Evolutionary conservation across 2,113 vertebrate genomes (phyloP).

Genomic region (Shinisaurus crocodilurus): DNA sequence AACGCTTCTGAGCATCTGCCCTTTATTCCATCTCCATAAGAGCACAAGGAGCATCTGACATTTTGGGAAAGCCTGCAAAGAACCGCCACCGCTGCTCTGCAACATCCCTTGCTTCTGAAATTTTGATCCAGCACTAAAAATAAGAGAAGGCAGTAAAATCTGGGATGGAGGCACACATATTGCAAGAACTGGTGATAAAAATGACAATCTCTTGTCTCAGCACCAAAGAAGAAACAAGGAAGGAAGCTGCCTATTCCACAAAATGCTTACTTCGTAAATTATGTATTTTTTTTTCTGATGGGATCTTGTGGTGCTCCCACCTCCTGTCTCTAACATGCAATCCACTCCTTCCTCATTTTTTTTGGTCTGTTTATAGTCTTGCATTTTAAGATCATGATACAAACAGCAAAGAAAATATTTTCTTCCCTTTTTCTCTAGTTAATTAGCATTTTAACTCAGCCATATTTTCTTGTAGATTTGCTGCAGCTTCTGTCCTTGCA

Average conservation of each 20-base stretch:
- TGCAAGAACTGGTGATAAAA: constrained; percentile 16
- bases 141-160: not conserved
- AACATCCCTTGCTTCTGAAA: not conserved
- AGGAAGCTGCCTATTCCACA: constrained; percentile 41
- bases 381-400: constrained; percentile 62
- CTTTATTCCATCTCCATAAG: not conserved
- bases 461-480: constrained; percentile 13
- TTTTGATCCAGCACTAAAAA: constrained; percentile 1
- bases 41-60: not conserved
- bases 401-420: constrained; percentile 40
- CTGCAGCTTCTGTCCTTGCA: not conserved
- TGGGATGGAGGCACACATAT: not conserved
- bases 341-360: constrained; percentile 80
- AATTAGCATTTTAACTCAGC: not conserved
- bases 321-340: constrained; percentile 69
- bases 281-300: constrained; percentile 10
- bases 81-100: too few species aligned
- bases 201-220: constrained; percentile 30
- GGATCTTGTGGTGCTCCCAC: constrained; percentile 54
- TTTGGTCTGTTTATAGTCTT: constrained; percentile 65
- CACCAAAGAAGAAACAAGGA: constrained; percentile 55
- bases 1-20: not conserved
- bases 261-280: constrained; percentile 53
- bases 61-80: not conserved
- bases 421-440: constrained; percentile 49